phyloP scores from a whole-genome alignment of 2,113 vertebrate genomes.

The Gallinago jamesoni region DNA sequence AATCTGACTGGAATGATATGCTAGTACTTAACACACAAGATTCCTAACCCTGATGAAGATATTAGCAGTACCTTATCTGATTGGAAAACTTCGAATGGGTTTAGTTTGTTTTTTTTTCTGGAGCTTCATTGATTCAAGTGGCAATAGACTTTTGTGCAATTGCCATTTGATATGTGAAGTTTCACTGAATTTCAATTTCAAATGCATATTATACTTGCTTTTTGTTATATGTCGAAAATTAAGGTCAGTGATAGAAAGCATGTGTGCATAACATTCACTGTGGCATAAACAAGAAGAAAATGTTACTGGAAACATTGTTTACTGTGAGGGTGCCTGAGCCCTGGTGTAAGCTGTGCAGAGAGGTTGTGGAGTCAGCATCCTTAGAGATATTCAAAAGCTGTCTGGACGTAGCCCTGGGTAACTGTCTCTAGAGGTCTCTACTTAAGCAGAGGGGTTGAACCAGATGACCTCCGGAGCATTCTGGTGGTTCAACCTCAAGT shows the following conservation, averaged over 20 bases:
- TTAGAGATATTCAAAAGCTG: neutral
- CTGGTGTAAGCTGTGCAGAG: neutral
- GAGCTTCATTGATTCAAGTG: neutral
- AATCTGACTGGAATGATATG: neutral
- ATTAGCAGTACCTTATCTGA: neutral
- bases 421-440: neutral
- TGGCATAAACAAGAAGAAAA: neutral
- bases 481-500: neutral
- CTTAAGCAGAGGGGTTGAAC: neutral
- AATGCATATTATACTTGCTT: neutral
- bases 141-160: neutral
- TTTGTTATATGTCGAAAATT: neutral
- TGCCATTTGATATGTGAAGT: neutral
- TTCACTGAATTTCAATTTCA: neutral
- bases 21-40: neutral
- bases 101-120: neutral
- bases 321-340: neutral
- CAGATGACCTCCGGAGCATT: neutral
- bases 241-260: neutral
- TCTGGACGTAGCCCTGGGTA: neutral
- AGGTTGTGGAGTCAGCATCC: neutral
- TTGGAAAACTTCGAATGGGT: neutral
- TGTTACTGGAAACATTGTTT: neutral
- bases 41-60: neutral
- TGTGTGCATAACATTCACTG: neutral